Evolutionary conservation across 92 coral and sea anemone genomes (phyloP).

Genomic region (Scolanthus callimorphus): DNA sequence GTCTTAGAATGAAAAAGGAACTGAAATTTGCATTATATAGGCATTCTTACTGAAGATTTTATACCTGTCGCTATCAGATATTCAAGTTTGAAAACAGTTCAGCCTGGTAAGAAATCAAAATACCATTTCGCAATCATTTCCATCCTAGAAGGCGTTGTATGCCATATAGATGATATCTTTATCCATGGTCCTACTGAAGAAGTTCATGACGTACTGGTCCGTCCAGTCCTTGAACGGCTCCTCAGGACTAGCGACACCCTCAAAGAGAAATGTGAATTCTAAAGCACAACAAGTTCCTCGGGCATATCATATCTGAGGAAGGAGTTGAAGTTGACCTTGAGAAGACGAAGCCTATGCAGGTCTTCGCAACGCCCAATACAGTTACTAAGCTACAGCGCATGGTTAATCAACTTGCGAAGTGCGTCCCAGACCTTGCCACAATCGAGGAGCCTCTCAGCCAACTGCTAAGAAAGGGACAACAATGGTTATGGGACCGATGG

Average conservation of each 20-base stretch:
- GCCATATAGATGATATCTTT: constrained; percentile 45
- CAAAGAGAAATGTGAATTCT: constrained; percentile 47
- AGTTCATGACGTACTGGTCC: constrained; percentile 22
- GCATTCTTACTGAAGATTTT: no score
- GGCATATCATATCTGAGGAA: constrained; percentile 18
- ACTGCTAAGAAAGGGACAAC: constrained; percentile 13
- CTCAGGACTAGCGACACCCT: constrained; percentile 41
- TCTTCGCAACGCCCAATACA: constrained; percentile 9
- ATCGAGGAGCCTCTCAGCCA: constrained; percentile 32
- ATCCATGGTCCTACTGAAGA: constrained; percentile 27
- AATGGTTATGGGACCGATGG: constrained; percentile 28
- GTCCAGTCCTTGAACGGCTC: constrained; percentile 19
- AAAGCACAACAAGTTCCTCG: constrained; percentile 31
- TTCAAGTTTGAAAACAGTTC: no score
- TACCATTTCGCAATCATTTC: no score
- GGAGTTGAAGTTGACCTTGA: constrained; percentile 14
- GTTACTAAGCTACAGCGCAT: constrained; percentile 13
- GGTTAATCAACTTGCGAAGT: constrained; percentile 32
- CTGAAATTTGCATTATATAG: no score
- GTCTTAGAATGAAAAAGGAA: no score
- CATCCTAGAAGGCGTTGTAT: no score
- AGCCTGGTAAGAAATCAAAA: no score
- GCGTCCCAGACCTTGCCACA: constrained; percentile 19
- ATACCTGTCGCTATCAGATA: no score
- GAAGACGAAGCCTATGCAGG: constrained; percentile 9